Evolutionary conservation across 2,797 vertebrate species (phyloP).

Genomic region (Hydrophis major): DNA sequence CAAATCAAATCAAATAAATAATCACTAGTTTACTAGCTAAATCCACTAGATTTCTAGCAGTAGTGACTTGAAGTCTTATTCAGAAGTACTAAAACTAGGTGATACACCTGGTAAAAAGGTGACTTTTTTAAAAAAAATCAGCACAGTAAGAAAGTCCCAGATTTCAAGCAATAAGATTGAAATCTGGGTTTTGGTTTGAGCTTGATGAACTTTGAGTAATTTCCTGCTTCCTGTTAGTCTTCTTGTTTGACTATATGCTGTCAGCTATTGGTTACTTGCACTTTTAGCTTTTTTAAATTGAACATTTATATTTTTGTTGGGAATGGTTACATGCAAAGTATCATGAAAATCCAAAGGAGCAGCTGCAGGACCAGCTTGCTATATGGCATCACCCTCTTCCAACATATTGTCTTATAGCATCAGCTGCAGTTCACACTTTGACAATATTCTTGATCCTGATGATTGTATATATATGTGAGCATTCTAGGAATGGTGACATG

Average conservation of each 20-base stretch:
- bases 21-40: neutral
- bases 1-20: too few species aligned
- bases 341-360: neutral
- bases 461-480: neutral
- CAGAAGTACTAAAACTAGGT: neutral
- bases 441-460: neutral
- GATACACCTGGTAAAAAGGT: neutral
- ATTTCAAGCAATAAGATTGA: neutral
- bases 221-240: neutral
- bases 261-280: neutral
- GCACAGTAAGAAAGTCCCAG: neutral
- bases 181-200: neutral
- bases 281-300: neutral
- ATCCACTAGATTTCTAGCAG: neutral
- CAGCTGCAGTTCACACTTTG: neutral
- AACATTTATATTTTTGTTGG: neutral
- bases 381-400: neutral
- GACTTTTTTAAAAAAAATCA: neutral
- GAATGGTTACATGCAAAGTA: neutral
- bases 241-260: neutral
- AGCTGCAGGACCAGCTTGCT: neutral
- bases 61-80: neutral
- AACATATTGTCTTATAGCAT: neutral
- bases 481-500: neutral
- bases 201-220: neutral